Evolutionary conservation across 2,888 invertebrate species (phyloP).

Genomic region (Cheilosia grossa): DNA sequence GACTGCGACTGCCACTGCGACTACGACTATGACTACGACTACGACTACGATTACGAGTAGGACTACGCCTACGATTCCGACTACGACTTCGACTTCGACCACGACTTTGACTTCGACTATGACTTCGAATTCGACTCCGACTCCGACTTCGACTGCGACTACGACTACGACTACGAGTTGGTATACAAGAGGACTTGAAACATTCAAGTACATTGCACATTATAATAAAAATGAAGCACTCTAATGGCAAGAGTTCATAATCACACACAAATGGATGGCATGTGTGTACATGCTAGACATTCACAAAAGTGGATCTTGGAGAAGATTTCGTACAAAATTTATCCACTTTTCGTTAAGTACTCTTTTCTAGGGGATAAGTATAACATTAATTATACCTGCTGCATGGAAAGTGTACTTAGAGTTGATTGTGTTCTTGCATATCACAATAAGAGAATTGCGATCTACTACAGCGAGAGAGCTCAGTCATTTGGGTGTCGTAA

Average conservation of each 20-base stretch:
- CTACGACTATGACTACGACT: too few species aligned
- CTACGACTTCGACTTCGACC: too few species aligned
- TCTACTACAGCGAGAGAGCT: not conserved
- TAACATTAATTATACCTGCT: constrained; percentile 59
- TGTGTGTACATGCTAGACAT: not conserved
- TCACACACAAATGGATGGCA: constrained; percentile 9
- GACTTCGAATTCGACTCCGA: too few species aligned
- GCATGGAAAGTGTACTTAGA: constrained; percentile 22
- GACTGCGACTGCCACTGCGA: too few species aligned
- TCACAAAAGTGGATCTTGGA: constrained; percentile 37
- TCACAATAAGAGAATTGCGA: constrained; percentile 13
- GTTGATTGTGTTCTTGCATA: constrained; percentile 2
- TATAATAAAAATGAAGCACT: constrained; percentile 54
- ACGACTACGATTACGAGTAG: too few species aligned
- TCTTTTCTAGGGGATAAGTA: constrained; percentile 39
- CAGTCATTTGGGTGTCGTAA: not conserved
- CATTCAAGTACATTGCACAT: constrained; percentile 49
- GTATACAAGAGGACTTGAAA: constrained; percentile 23
- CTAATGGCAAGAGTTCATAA: constrained; percentile 24
- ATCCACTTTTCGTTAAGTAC: constrained; percentile 54
- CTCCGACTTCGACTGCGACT: not conserved
- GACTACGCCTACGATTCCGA: rapidly evolving
- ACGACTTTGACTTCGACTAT: too few species aligned
- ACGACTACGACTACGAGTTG: too few species aligned
- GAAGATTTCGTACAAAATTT: constrained; percentile 49